Percentiles rank a stretch among this genome's conserved stretches.
Evolutionary conservation across 2,888 invertebrate species (phyloP).

Genomic region (Prenolepis imparis): DNA sequence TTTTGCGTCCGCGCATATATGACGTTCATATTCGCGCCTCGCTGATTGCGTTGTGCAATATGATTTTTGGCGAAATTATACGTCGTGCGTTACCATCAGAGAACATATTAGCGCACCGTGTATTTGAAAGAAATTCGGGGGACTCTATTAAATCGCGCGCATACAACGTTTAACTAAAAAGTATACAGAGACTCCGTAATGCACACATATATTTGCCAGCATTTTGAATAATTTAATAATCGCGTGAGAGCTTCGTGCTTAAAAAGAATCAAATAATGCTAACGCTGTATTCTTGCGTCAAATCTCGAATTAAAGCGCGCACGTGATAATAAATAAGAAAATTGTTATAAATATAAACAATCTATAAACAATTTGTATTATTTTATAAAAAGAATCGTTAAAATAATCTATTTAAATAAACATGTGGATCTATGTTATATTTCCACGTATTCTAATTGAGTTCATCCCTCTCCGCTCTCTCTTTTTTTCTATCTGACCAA

Average conservation of each 20-base stretch:
- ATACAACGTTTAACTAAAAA: slow-evolving; percentile 8
- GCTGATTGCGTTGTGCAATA: slow-evolving; percentile 52
- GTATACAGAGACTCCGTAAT: not conserved
- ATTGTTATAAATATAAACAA: not conserved
- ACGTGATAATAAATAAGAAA: not conserved
- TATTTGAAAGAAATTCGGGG: slow-evolving; percentile 40
- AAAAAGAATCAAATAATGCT: not conserved
- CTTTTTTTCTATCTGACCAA: not conserved
- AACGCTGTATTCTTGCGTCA: not conserved
- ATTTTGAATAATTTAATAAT: not conserved
- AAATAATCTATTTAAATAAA: not conserved
- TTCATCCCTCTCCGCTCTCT: not conserved
- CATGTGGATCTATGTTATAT: not conserved
- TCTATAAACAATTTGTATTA: not conserved
- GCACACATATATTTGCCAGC: slow-evolving; percentile 1
- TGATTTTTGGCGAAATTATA: slow-evolving; percentile 43
- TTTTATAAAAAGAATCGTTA: not conserved
- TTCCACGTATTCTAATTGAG: not conserved
- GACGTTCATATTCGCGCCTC: slow-evolving; percentile 38
- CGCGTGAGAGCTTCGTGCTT: not conserved
- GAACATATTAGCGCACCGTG: slow-evolving; percentile 27
- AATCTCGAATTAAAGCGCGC: not conserved
- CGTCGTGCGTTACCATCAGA: slow-evolving; percentile 15
- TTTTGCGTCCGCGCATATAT: slow-evolving; percentile 49
- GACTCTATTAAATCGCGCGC: slow-evolving; percentile 20